These are phyloP conservation scores for Phataginus tetradactyla DNA, from an alignment of 2,797 vertebrate species.

Conservation along the genomic window DNA sequence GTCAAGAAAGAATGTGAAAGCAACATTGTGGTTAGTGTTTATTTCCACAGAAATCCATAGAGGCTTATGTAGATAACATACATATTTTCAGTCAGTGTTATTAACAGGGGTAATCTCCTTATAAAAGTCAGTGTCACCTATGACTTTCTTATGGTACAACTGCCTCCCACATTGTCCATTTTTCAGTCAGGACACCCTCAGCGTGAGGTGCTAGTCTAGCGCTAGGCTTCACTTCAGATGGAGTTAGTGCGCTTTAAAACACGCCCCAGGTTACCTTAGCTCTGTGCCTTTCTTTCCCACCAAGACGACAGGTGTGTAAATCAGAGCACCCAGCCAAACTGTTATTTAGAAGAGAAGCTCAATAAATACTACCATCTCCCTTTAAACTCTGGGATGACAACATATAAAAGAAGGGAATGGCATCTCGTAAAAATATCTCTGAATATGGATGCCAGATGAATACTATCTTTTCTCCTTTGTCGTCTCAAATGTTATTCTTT, in stretches of 20 bases:
- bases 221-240: not conserved
- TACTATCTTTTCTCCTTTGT: not conserved
- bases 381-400: not conserved
- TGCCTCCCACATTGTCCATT: not conserved
- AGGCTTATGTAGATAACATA: not conserved
- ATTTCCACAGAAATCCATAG: not conserved
- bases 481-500: conserved; percentile 19
- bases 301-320: not conserved
- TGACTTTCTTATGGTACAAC: not conserved
- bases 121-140: not conserved
- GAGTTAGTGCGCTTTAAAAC: not conserved
- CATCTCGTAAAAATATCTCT: conserved; percentile 17
- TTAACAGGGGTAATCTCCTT: not conserved
- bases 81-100: not conserved
- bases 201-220: not conserved
- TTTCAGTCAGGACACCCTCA: not conserved
- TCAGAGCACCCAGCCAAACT: not conserved
- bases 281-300: not conserved
- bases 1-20: conserved; percentile 77
- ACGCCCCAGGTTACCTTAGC: not conserved
- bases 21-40: not conserved
- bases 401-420: not conserved
- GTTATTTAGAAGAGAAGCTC: not conserved
- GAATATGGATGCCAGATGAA: not conserved
- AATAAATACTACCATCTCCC: not conserved